These are phyloP conservation scores for Cathartes aura DNA, from an alignment of 2,113 vertebrate genomes.

Conservation along the genomic window DNA sequence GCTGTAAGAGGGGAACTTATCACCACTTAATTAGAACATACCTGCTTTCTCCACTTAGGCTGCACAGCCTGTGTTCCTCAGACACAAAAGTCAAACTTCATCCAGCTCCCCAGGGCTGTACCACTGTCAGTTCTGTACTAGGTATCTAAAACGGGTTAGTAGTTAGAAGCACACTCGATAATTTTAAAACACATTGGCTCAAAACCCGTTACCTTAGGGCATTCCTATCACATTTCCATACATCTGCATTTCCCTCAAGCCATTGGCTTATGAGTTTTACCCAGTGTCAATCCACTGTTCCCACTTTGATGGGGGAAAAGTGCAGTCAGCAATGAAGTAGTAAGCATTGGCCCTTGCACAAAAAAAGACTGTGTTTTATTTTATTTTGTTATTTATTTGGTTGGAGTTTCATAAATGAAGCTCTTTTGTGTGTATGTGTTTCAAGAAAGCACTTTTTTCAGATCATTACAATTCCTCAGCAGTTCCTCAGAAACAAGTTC, in stretches of 20 bases:
- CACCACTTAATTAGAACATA: slow-evolving; percentile 2
- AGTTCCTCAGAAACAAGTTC: slow-evolving; percentile 64
- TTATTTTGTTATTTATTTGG: slow-evolving; percentile 48
- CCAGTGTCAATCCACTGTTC: not conserved
- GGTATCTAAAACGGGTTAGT: not conserved
- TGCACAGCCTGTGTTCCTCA: not conserved
- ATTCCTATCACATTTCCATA: slow-evolving; percentile 42
- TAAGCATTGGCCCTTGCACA: not conserved
- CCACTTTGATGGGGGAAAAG: not conserved
- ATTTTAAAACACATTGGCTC: slow-evolving; percentile 12
- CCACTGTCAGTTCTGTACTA: not conserved
- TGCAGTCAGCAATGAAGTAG: slow-evolving; percentile 33
- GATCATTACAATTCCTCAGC: slow-evolving; percentile 52
- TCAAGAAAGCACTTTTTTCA: slow-evolving; percentile 38
- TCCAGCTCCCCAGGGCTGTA: not conserved
- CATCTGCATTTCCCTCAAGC: slow-evolving; percentile 50
- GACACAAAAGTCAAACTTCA: slow-evolving; percentile 13
- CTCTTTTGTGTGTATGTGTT: not conserved
- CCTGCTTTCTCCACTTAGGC: not conserved
- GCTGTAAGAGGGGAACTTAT: not conserved
- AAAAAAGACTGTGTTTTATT: not conserved
- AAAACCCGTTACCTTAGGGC: slow-evolving; percentile 6
- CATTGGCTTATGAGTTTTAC: slow-evolving; percentile 23
- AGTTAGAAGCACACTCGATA: not conserved
- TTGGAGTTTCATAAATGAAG: slow-evolving; percentile 38